phyloP scores from a whole-genome alignment of 37 sponge, comb jelly and placozoan genomes.

The Dysidea cf. avara region DNA sequence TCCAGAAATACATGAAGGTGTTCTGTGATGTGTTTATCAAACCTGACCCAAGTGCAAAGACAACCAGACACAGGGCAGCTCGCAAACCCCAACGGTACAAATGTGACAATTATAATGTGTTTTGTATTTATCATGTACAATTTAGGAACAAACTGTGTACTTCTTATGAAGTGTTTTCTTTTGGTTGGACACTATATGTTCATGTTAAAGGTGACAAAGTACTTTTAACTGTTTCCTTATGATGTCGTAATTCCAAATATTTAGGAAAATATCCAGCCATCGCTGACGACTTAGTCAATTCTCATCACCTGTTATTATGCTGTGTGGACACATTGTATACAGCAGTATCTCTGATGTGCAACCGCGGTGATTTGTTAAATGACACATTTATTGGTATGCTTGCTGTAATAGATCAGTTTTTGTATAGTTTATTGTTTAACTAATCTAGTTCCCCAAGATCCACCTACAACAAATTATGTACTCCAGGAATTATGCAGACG shows the following conservation, averaged over 20 bases:
- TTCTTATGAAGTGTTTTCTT: conserved; percentile 65
- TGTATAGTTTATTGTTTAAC: background rate
- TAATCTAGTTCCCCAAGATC: conserved; percentile 1
- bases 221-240: background rate
- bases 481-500: conserved; percentile 14
- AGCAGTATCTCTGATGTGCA: conserved; percentile 33
- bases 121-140: background rate
- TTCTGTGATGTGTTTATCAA: conserved; percentile 63
- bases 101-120: background rate
- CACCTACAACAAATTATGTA: conserved; percentile 9
- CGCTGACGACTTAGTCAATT: conserved; percentile 88
- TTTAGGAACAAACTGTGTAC: conserved; percentile 53
- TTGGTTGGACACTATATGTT: conserved; percentile 84
- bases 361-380: conserved; percentile 67
- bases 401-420: background rate
- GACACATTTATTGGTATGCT: background rate
- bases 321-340: conserved; percentile 81
- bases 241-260: background rate
- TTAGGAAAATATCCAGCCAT: conserved; percentile 79
- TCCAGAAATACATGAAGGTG: conserved; percentile 72
- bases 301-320: conserved; percentile 85
- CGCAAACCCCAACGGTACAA: no score
- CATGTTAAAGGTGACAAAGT: conserved; percentile 64
- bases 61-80: conserved; percentile 4
- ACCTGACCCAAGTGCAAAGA: conserved; percentile 26